Base-by-base conservation (phyloP, 2,113 vertebrate genomes). In the Oriolus oriolus region DNA sequence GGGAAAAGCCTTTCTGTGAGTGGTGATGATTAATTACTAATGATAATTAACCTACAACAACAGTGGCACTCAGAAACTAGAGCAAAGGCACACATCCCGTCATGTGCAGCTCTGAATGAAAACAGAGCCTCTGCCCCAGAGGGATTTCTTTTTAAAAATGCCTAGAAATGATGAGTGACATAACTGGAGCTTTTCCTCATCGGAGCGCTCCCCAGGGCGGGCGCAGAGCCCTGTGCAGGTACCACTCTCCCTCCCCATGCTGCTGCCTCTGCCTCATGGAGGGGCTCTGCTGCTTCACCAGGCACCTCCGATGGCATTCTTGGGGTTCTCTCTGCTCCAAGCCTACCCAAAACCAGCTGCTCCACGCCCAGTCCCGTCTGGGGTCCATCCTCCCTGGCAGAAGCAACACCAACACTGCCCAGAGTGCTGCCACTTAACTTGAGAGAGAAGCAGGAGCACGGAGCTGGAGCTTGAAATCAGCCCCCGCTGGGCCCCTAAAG, bases 31-130 rank as follows among this genome's bases (percentile, higher is more conserved):
- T 89, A 93, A 91, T 95, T 90, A 87, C 90, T 80, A 77, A 76
- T 0, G 7, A 91, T 91, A 91, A 96, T 89, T 91, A 97, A 93
- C 88, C 79, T 80, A 66, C 53, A 78, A 61, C 61, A 71, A 78
- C 74, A 93, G 63, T 21, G 66, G 50, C 68, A 14, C 89, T 65
- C 50, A 26, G 79, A 92, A 90, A 73, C 53, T 59, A 10, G 39
- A 80, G 75, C 78, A 39, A 71, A 68, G 24, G 27, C 87, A 79
- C 81, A 73, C 11, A 6, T 86, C 69, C 70, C 65, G 50, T 78
- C 70, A 5, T 7, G 15, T 57, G 69, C 77, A 53, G 73, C 65
- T 92, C 84, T 71, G 87, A 85, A 87, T 71, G 69, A 41, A 74
- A 70, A 75, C 60, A 66, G 23, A 95, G 65, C 26, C 57, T 74